Evolutionary conservation across 2,113 vertebrate species (phyloP), one percentile per base, ranked within the genome.

Genomic region (Tauraco erythrolophus): DNA sequence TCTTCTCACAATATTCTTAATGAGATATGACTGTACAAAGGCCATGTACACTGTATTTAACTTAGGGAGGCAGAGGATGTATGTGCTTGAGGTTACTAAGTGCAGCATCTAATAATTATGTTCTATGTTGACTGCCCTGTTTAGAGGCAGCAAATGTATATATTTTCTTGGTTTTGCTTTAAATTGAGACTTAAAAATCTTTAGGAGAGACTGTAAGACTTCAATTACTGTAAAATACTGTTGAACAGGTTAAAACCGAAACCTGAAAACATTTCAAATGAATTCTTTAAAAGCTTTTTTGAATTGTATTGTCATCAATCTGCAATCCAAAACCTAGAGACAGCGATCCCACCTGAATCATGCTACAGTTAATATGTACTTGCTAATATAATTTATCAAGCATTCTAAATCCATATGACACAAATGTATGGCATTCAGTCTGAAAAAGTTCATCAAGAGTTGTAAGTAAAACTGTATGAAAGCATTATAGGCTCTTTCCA

Each of bases 361-460:
- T 72, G 61, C 56, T 91, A 69, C 84, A 92, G 86, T 94, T 94
- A 76, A 64, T 91, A 87, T 61, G 86, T 72, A 61, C 57, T 90
- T 72, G n/a, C 37, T 97, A 95, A 92, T 91, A 94, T 30, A 75
- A 92, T 94, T 84, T 92, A 91, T 79, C 86, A 81, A 72, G 72
- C 30, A 92, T 72, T 94, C 72, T 95, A 94, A 94, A 82, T 45
- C 39, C 50, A 30, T 51, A 43, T 89, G 84, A 95, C 86, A 84
- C 61, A 93, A 93, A 93, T 45, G 35, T 91, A 61, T 9, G 39
- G 45, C 17, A 72, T 87, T 89, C 50, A 22, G 57, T 72, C 53
- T 88, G 37, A 85, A 84, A 93, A 97, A 95, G 93, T 96, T 97
- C 61, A 91, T 96, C 46, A 95, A 43, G 58, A 96, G 41, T 53